Evolutionary conservation across 2,113 vertebrate genomes (phyloP).

Genomic region (Asarcornis scutulata): DNA sequence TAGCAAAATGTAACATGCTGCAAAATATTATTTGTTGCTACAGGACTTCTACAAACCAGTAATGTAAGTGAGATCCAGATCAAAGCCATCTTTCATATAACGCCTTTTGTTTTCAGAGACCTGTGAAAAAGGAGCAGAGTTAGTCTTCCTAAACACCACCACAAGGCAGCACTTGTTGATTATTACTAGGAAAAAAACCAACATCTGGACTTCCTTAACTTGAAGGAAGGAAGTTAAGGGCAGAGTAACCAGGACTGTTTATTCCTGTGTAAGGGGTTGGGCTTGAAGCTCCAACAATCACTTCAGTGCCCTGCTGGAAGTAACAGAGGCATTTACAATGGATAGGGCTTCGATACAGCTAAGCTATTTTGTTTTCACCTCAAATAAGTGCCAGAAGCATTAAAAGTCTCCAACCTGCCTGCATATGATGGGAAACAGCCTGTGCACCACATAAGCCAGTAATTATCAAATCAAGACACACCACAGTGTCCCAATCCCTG

Average conservation of each 20-base stretch:
- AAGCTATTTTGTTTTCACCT: background rate
- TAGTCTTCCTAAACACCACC: background rate
- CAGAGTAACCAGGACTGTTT: background rate
- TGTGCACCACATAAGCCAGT: background rate
- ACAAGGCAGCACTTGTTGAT: background rate
- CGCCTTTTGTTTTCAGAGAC: constrained; percentile 96
- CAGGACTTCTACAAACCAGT: constrained; percentile 81
- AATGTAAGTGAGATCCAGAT: constrained; percentile 95
- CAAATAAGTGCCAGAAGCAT: background rate
- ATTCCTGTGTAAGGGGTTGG: background rate
- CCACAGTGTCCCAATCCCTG: rapidly evolving
- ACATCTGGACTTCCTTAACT: background rate
- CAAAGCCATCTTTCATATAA: constrained; percentile 94
- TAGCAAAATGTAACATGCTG: background rate
- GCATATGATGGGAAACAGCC: background rate
- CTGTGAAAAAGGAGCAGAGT: constrained; percentile 61
- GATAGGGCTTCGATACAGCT: background rate
- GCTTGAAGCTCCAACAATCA: background rate
- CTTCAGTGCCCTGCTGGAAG: background rate
- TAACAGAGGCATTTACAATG: background rate
- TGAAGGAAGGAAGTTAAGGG: background rate
- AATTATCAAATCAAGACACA: background rate
- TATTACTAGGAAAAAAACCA: background rate
- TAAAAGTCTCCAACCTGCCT: background rate
- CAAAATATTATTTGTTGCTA: background rate